phyloP scores from a whole-genome alignment of 2,113 vertebrate species.

The Alligator mississippiensis region DNA sequence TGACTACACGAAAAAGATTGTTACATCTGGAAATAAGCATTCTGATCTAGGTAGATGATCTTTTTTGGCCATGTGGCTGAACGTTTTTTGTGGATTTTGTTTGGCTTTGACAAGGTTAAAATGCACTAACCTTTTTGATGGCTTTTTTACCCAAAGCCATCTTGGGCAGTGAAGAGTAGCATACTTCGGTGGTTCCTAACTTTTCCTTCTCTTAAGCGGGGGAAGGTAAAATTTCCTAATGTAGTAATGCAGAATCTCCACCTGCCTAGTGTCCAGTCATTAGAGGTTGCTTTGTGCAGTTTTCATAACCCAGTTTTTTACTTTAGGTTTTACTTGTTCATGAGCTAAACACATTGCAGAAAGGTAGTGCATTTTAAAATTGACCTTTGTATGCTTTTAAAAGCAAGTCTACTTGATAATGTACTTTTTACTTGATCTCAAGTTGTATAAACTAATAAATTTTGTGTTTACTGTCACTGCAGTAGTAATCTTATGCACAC shows the following conservation, averaged over 20 bases:
- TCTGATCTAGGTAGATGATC: conserved; percentile 50
- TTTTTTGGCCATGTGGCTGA: conserved; percentile 64
- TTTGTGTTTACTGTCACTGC: conserved; percentile 81
- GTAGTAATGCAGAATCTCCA: conserved; percentile 39
- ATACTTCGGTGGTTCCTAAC: conserved; percentile 47
- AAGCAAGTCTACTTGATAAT: conserved; percentile 79
- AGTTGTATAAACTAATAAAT: conserved; percentile 81
- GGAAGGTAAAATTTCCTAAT: conserved; percentile 22
- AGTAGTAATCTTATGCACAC: conserved; percentile 77
- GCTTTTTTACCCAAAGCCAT: conserved; percentile 62
- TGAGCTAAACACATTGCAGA: conserved; percentile 38
- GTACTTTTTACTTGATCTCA: conserved; percentile 82
- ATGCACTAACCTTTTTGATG: conserved; percentile 76
- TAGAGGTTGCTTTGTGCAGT: conserved; percentile 16
- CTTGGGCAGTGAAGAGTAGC: conserved; percentile 52
- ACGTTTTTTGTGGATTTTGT: conserved; percentile 46
- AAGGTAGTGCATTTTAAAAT: conserved; percentile 81
- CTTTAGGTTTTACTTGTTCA: conserved; percentile 46
- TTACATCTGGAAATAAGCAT: conserved; percentile 65
- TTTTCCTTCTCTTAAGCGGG: conserved; percentile 25
- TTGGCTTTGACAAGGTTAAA: conserved; percentile 73
- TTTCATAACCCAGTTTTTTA: conserved; percentile 25
- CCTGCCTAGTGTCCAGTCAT: conserved; percentile 6
- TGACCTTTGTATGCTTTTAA: conserved; percentile 78
- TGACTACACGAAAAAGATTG: conserved; percentile 55